Conservation (phyloP, 2,113 vertebrate species). For the Ptyas mucosa region DNA sequence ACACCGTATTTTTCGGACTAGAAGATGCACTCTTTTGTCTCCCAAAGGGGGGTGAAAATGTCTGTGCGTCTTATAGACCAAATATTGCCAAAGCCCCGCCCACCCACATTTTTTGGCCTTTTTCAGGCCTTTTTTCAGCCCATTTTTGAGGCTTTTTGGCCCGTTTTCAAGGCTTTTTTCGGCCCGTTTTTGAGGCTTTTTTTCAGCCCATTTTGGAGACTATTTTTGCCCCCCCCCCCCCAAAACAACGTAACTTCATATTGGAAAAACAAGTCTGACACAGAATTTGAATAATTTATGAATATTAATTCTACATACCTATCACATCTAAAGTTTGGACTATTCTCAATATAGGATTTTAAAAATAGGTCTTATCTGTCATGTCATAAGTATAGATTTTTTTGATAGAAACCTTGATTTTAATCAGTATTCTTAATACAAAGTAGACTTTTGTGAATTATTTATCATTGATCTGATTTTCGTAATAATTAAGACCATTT, state of each 20-base stretch:
- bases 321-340: background rate
- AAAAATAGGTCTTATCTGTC: background rate
- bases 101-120: no score
- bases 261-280: background rate
- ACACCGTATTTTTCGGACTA: no score
- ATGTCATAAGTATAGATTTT: background rate
- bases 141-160: no score
- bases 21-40: no score
- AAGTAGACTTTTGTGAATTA: background rate
- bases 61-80: no score
- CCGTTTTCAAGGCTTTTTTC: no score
- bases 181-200: no score
- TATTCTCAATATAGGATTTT: background rate
- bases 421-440: background rate
- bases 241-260: background rate
- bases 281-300: background rate
- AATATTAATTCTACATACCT: background rate
- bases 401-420: background rate
- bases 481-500: background rate
- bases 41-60: no score
- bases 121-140: no score
- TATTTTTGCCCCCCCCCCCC: no score
- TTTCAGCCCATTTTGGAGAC: no score
- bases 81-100: no score
- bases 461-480: background rate